Conservation (phyloP, 2,797 vertebrate genomes). For the Pogonophryne albipinna region DNA sequence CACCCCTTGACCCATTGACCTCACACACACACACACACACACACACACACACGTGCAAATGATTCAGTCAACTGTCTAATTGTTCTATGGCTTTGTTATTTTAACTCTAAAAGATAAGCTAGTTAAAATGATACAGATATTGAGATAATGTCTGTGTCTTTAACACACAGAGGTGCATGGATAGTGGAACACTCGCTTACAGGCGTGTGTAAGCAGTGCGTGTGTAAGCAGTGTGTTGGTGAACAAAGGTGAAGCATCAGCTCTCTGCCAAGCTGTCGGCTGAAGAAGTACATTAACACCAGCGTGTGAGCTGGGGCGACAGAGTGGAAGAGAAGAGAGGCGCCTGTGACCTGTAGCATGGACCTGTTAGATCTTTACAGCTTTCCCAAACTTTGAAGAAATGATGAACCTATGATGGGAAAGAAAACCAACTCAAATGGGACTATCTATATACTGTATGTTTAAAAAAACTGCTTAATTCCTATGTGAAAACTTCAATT, state of each 20-base stretch:
- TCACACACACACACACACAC: slow-evolving; percentile 1
- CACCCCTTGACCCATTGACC: slow-evolving; percentile 36
- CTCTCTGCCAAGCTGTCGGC: slow-evolving; percentile 74
- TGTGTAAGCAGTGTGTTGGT: slow-evolving; percentile 61
- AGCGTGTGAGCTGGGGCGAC: slow-evolving; percentile 64
- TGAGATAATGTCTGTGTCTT: slow-evolving; percentile 12
- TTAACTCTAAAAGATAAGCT: slow-evolving; percentile 4
- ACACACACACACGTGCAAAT: neutral
- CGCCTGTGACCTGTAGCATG: slow-evolving; percentile 70
- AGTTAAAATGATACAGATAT: neutral
- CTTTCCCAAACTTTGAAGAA: slow-evolving; percentile 59
- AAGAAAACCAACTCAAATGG: slow-evolving; percentile 5
- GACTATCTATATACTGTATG: too few relatives aligned
- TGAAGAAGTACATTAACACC: slow-evolving; percentile 80
- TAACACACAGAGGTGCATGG: slow-evolving; percentile 27
- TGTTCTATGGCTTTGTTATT: neutral
- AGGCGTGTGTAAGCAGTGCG: slow-evolving; percentile 41
- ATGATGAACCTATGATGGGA: slow-evolving; percentile 38
- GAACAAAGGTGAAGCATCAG: slow-evolving; percentile 79
- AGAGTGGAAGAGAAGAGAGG: slow-evolving; percentile 67
- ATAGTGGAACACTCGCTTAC: slow-evolving; percentile 33
- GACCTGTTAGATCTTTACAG: slow-evolving; percentile 56
- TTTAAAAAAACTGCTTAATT: neutral
- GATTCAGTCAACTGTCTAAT: neutral
- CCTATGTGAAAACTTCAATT: too few relatives aligned